Percentiles rank a stretch among this genome's conserved stretches.
Conservation (phyloP, 2,113 vertebrate genomes). For the Shinisaurus crocodilurus region DNA sequence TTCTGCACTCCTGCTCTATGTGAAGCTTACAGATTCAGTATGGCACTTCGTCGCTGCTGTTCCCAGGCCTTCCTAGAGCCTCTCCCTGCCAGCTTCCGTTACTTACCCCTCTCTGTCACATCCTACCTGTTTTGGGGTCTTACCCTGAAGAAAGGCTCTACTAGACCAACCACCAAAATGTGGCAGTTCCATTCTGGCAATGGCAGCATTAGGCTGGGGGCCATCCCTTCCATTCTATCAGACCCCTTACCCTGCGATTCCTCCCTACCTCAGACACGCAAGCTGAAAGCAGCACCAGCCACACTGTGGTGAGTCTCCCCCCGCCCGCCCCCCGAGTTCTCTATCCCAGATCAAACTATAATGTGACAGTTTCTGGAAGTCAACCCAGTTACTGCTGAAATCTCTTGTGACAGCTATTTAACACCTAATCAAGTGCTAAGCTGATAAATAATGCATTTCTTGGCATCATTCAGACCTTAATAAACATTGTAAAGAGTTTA, state of each 20-base stretch:
- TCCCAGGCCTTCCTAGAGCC: neutral
- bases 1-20: no score
- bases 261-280: neutral
- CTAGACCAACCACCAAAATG: neutral
- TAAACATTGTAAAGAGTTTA: constrained; percentile 56
- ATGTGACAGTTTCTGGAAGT: constrained; percentile 11
- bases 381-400: constrained; percentile 55
- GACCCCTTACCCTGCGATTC: neutral
- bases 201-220: neutral
- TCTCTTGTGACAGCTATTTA: constrained; percentile 61
- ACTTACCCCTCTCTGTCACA: neutral
- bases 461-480: constrained; percentile 54
- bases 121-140: neutral
- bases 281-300: neutral
- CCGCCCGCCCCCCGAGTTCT: no score
- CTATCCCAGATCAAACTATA: neutral
- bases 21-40: neutral
- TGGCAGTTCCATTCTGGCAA: neutral
- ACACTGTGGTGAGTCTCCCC: neutral
- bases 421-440: constrained; percentile 47
- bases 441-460: constrained; percentile 60
- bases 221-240: neutral
- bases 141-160: neutral
- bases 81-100: neutral
- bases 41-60: neutral